A percentile compares a stretch with the other conserved stretches of the same genome.
These are phyloP conservation scores for Barypeithes pellucidus DNA, from an alignment of 2,888 invertebrate species.

Conservation along the genomic window DNA sequence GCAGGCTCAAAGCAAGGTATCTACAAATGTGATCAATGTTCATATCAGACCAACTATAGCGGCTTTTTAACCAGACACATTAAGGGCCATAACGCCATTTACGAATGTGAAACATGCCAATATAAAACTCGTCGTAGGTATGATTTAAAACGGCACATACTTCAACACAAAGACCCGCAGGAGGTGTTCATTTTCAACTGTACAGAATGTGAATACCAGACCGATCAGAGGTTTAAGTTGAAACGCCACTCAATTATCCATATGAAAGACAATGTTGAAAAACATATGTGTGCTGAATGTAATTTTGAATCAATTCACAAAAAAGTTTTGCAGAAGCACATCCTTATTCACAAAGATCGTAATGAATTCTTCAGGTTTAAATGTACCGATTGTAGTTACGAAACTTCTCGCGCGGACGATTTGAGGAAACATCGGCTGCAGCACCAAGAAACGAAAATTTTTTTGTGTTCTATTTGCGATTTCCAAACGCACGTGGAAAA, in stretches of 20 bases:
- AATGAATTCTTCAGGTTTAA: not conserved
- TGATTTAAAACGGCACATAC: not conserved
- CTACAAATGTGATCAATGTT: no score
- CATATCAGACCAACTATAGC: no score
- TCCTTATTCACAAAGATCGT: not conserved
- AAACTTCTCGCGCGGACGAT: not conserved
- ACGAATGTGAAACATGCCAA: no score
- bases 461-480: not conserved
- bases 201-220: slow-evolving; percentile 5
- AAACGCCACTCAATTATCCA: not conserved
- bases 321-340: not conserved
- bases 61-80: no score
- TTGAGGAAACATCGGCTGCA: not conserved
- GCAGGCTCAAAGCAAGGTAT: no score
- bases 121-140: not conserved
- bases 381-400: not conserved
- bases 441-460: not conserved
- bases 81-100: no score
- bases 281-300: not conserved
- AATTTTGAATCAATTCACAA: not conserved
- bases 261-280: not conserved
- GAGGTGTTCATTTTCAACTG: not conserved
- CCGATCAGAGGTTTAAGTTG: not conserved
- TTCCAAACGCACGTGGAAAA: not conserved
- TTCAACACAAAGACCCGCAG: not conserved